Evolutionary conservation across 2,113 vertebrate species (phyloP).

Genomic region (Nanger granti): DNA sequence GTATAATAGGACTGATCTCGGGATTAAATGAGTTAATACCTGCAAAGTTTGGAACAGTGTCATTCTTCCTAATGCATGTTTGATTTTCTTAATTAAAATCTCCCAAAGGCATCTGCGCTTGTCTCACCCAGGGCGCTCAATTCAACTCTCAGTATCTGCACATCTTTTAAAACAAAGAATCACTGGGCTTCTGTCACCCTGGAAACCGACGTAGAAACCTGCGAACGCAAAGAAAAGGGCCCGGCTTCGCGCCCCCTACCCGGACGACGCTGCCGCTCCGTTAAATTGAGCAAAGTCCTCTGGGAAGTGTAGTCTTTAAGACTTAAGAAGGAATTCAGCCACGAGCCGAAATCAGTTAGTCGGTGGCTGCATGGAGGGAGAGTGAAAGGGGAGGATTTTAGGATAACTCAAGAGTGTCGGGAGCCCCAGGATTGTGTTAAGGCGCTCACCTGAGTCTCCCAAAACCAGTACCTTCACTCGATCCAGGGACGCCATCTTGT

Average conservation of each 20-base stretch:
- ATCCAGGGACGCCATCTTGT: slow-evolving; percentile 93
- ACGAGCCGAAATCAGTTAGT: neutral
- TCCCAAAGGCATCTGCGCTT: neutral
- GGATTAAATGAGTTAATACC: neutral
- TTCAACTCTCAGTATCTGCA: neutral
- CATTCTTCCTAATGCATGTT: neutral
- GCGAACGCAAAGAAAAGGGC: neutral
- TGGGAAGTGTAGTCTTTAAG: slow-evolving; percentile 67
- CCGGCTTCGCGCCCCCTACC: neutral
- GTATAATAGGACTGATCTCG: neutral
- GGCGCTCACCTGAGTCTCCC: slow-evolving; percentile 93
- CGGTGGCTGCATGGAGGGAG: accelerated
- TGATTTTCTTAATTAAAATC: neutral
- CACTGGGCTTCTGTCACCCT: accelerated
- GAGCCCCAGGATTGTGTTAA: neutral
- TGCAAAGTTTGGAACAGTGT: neutral
- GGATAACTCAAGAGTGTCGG: neutral
- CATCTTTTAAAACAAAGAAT: neutral
- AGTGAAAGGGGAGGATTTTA: neutral
- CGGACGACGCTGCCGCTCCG: neutral
- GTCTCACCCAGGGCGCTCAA: neutral
- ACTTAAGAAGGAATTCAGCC: neutral
- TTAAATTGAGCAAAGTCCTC: slow-evolving; percentile 52
- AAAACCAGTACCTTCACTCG: slow-evolving; percentile 95
- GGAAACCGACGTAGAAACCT: accelerated